Evolutionary conservation across 1,140 invertebrate species (phyloP), one percentile per base, ranked within the genome.

Genomic region (Bombus impatiens): DNA sequence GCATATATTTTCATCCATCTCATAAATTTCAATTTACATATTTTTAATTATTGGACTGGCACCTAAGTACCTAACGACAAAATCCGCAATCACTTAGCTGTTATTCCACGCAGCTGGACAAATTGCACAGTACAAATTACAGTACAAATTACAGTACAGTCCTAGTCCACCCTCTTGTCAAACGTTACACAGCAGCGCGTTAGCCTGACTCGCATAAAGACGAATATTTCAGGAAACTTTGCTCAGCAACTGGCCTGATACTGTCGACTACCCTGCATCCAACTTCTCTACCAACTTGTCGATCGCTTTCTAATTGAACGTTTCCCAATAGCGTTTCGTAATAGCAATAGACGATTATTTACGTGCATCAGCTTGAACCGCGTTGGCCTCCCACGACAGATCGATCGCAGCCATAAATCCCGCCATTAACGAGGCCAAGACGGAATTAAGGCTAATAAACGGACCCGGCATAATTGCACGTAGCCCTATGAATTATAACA

Each of bases 401-500:
- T 76, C 72, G 44, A 76, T 82, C 53, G 22, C 8, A 59, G n/a
- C 22, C 37, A 47, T 53, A 44, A 82, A 76, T 59, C 70, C 28
- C 70, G 2, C 28, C 40, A 71, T 72, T n/a, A 72, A 72, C 40
- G 57, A 81, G 57, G n/a, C 71, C 40, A 18, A 65, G 71, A 75
- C 72, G 62, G 57, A 72, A 76, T 62, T 53, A 32, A 65, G 47
- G 81, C 57, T 47, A 59, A 35, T 82, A 65, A 82, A 76, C 40
- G 70, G 57, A 75, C 18, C 53, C 40, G 57, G 59, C 32, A 65
- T 82, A 72, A 82, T 82, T 82, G 71, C 81, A 82, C 53, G 70
- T 65, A 65, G 47, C 40, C 57, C 70, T 62, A 75, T 47, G 71
- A 82, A 72, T 82, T 65, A 82, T 76, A 76, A 82, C 70, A 67